Conservation (phyloP, 2,113 vertebrate genomes). For the Oryzias melastigma region DNA sequence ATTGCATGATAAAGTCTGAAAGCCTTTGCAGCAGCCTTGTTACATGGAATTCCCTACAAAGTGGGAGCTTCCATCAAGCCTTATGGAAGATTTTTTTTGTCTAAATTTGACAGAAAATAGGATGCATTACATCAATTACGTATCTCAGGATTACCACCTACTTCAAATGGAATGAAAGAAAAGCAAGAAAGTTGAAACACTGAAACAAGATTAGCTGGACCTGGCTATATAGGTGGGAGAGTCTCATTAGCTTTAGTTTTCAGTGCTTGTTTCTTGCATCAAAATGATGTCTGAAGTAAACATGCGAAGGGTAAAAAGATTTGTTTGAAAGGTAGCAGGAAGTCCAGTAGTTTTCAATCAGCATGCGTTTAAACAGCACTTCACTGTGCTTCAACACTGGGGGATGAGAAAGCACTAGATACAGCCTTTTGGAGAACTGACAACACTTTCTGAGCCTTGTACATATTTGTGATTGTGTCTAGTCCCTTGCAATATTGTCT, state of each 20-base stretch:
- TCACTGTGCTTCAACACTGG: conserved; percentile 38
- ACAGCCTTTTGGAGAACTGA: conserved; percentile 16
- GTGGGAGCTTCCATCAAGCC: conserved; percentile 35
- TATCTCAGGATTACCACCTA: conserved; percentile 44
- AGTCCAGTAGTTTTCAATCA: conserved; percentile 64
- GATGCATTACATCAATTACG: conserved; percentile 67
- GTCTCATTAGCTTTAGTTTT: conserved; percentile 37
- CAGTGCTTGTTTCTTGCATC: conserved; percentile 47
- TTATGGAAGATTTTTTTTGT: conserved; percentile 66
- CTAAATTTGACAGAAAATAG: conserved; percentile 67
- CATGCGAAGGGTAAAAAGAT: conserved; percentile 39
- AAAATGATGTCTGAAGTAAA: conserved; percentile 21
- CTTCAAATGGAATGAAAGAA: conserved; percentile 50
- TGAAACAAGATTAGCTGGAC: conserved; percentile 61
- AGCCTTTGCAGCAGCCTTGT: conserved; percentile 77
- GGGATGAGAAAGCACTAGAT: conserved; percentile 49
- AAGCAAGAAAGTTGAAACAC: conserved; percentile 63
- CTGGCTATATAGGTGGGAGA: conserved; percentile 24
- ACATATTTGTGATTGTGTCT: conserved; percentile 33
- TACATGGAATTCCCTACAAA: conserved; percentile 68
- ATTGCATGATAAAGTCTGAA: conserved; percentile 82
- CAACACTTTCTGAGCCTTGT: conserved; percentile 47
- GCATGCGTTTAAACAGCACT: conserved; percentile 50
- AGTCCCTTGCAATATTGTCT: conserved; percentile 4
- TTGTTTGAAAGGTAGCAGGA: conserved; percentile 49